Evolutionary conservation across 2,888 invertebrate genomes (phyloP), one percentile per base, ranked within the genome.

Genomic region (Malacosoma neustria): DNA sequence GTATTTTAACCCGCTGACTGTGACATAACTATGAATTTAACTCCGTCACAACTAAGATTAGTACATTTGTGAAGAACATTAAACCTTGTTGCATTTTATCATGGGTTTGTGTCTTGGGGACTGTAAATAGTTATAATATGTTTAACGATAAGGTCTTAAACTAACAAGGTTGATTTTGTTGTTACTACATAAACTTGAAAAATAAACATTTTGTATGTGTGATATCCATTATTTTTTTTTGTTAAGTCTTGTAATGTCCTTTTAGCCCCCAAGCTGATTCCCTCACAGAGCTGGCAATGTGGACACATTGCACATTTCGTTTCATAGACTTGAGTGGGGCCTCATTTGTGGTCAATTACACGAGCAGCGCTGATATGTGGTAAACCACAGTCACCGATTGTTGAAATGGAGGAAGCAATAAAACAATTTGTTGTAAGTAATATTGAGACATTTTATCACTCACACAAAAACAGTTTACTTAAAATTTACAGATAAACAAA

Each of bases 141-240:
- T 80, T 77, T 74, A 82, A 84, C 73, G 65, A 70, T 81, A 82
- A 84, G 82, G 80, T 77, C 74, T 72, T 77, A 71, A 72, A 71
- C 72, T 63, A 80, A 81, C 81, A 76, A 82, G 82, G 82, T 84
- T 84, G 82, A 82, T 84, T 85, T 80, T n/a, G n/a, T 85, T 85
- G 85, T 85, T 85, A 84, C 82, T 85, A 85, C 82, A 81, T 82
- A 75, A 81, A 84, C 76, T 72, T 76, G 74, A 81, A 82, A 79
- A 84, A 84, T 82, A 85, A 84, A 85, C 85, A 82, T 84, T 84
- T 84, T 85, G 84, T 85, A 84, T 80, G 85, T 84, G 85, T 84
- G 85, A 80, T 62, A 59, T 74, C 74, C 51, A 62, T 80, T 73
- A 63, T 73, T 80, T 66, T 59, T 40, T 43, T 40, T 30, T 38